Base-by-base conservation (phyloP, 1,140 invertebrate genomes). In the Drosophila guanche region DNA sequence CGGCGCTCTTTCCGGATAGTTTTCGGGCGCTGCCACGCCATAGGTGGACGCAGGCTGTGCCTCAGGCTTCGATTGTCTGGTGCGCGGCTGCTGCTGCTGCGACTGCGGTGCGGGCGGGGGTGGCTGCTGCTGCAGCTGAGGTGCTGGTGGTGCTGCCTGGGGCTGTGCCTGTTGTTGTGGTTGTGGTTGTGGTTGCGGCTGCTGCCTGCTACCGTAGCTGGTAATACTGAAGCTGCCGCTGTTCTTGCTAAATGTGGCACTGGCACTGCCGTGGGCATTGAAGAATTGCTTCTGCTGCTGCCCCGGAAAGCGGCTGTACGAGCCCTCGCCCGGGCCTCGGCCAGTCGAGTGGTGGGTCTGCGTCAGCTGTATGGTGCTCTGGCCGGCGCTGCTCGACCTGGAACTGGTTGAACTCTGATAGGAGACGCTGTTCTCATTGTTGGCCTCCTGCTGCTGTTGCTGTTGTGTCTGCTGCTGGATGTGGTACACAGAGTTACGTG, bases 161-260 rank as follows among this genome's bases (percentile, higher is more conserved):
- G 37, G 45, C 25, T 27, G 69, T 47, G 41, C 66, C 23, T 40
- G n/a, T n/a, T n/a, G n/a, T n/a, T n/a, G n/a, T n/a, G n/a, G 54
- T 22, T 58, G 67, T 0, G 14, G 53, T 4, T 37, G 60, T 0
- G 47, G 67, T 50, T 74, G 77, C 29, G 41, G 75, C 33, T 70
- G 75, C 20, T 58, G 59, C 43, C 79, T 81, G 69, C 65, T 88
- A 65, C 81, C 81, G 52, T 57, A 83, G 50, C 84, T 84, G 40
- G 79, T 88, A 79, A 84, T 88, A 81, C 81, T 86, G 81, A 81
- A 86, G 69, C 81, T 86, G 61, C 81, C 81, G 51, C 57, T 88
- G 60, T 89, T 88, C 73, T 86, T 86, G 40, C 51, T 70, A 33
- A 81, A 86, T 12, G 77, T 85, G 47, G 80, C 59, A 55, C 58